Evolutionary conservation across 2,888 invertebrate species (phyloP).

Genomic region (Harmothoe impar): DNA sequence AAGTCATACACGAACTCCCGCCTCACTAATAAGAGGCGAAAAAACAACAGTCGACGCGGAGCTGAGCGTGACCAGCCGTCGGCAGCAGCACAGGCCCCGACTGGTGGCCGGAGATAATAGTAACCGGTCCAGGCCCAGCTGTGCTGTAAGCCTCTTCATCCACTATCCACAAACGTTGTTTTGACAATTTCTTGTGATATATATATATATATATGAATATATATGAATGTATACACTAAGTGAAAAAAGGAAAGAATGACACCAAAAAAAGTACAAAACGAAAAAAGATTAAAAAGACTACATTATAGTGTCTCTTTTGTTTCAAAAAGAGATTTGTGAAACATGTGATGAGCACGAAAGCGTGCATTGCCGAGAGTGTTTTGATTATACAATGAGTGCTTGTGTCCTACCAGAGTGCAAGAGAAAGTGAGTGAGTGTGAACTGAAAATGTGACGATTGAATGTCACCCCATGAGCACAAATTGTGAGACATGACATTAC

Average conservation of each 20-base stretch:
- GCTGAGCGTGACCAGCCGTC: not conserved
- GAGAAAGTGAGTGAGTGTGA: constrained; percentile 34
- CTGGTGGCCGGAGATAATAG: constrained; percentile 46
- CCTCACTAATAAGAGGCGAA: not conserved
- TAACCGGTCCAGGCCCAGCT: not conserved
- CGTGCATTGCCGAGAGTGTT: not conserved
- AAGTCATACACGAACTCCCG: constrained; percentile 55
- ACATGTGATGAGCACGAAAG: constrained; percentile 11
- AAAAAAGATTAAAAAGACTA: not conserved
- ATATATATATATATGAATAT: not conserved
- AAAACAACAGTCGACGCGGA: constrained; percentile 18
- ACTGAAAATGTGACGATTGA: constrained; percentile 28
- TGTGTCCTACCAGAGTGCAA: not conserved
- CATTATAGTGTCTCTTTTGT: constrained; percentile 55
- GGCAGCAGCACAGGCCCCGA: not conserved
- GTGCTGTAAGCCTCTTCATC: constrained; percentile 33
- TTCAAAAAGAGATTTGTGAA: constrained; percentile 37
- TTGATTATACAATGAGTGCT: not conserved
- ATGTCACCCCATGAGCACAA: constrained; percentile 27
- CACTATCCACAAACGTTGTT: not conserved
- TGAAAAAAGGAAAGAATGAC: not conserved
- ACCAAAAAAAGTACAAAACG: not conserved
- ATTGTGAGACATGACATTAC: not conserved
- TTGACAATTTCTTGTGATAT: constrained; percentile 47
- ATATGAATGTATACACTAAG: not conserved